Percentiles rank a stretch among this genome's conserved stretches.
These are phyloP conservation scores for Salpingus planirostris DNA, from an alignment of 2,888 invertebrate genomes.

Conservation along the genomic window DNA sequence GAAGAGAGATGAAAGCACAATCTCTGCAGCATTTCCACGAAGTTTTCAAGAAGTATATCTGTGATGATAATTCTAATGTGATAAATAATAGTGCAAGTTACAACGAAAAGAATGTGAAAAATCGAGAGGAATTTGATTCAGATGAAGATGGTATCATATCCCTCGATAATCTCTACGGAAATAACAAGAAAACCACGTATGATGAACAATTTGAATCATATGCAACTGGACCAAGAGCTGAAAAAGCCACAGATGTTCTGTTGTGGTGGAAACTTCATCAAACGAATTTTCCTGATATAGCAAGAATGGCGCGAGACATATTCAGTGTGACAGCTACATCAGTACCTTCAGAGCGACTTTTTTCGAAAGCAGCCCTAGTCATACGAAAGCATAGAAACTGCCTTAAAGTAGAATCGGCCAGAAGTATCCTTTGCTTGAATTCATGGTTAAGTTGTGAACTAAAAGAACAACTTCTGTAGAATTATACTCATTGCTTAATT, in stretches of 20 bases:
- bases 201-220: constrained; percentile 14
- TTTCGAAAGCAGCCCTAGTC: constrained; percentile 14
- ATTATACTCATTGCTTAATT: no score
- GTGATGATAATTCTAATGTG: no score
- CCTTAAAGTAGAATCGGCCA: constrained; percentile 2
- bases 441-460: constrained; percentile 7
- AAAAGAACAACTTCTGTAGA: no score
- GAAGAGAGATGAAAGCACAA: constrained; percentile 5
- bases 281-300: constrained; percentile 12
- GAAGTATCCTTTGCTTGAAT: constrained; percentile 9
- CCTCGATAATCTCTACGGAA: constrained; percentile 9
- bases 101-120: no score
- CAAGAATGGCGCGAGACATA: constrained; percentile 14
- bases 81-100: no score
- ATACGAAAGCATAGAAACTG: constrained; percentile 11
- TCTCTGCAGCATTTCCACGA: constrained; percentile 1
- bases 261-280: constrained; percentile 14
- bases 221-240: constrained; percentile 10
- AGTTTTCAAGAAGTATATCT: constrained; percentile 1
- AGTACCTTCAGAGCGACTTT: constrained; percentile 14
- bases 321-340: constrained; percentile 12
- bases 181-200: background rate
- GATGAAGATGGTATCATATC: constrained; percentile 8
- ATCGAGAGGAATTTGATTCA: no score
- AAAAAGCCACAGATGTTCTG: constrained; percentile 14